Percentiles rank a stretch among this genome's conserved stretches.
phyloP scores from a whole-genome alignment of 2,888 invertebrate species.

The Drosophila stalkeri region DNA sequence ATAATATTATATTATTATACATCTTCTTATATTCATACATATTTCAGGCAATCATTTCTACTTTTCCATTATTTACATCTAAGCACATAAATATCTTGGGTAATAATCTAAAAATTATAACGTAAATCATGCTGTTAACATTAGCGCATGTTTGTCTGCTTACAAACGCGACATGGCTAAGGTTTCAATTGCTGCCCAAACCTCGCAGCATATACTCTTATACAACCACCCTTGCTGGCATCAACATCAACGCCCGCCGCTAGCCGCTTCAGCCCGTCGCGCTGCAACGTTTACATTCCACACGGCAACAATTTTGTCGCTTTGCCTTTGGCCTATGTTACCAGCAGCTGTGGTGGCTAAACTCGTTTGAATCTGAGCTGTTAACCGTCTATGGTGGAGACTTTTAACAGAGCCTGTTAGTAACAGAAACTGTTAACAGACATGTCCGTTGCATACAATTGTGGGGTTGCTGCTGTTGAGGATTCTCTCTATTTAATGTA shows the following conservation, averaged over 20 bases:
- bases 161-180: slow-evolving; percentile 19
- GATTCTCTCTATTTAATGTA: not conserved
- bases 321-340: slow-evolving; percentile 20
- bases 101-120: slow-evolving; percentile 30
- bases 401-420: slow-evolving; percentile 27
- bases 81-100: not conserved
- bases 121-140: slow-evolving; percentile 42
- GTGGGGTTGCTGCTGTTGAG: not conserved
- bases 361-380: slow-evolving; percentile 42
- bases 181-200: slow-evolving; percentile 25
- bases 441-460: not conserved
- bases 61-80: not conserved
- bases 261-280: not conserved
- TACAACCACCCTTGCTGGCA: slow-evolving; percentile 29
- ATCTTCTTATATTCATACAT: not conserved
- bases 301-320: slow-evolving; percentile 52
- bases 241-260: slow-evolving; percentile 5
- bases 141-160: slow-evolving; percentile 34
- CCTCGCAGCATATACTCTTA: slow-evolving; percentile 26
- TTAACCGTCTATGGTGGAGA: slow-evolving; percentile 41
- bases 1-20: too few relatives aligned
- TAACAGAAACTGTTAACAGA: slow-evolving; percentile 8
- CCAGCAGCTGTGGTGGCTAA: slow-evolving; percentile 34
- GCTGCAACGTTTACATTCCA: slow-evolving; percentile 32
- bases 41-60: not conserved